Percentiles rank a stretch among this genome's conserved stretches.
These are phyloP conservation scores for Eristalinus sepulchralis DNA, from an alignment of 2,888 invertebrate genomes.

Conservation along the genomic window DNA sequence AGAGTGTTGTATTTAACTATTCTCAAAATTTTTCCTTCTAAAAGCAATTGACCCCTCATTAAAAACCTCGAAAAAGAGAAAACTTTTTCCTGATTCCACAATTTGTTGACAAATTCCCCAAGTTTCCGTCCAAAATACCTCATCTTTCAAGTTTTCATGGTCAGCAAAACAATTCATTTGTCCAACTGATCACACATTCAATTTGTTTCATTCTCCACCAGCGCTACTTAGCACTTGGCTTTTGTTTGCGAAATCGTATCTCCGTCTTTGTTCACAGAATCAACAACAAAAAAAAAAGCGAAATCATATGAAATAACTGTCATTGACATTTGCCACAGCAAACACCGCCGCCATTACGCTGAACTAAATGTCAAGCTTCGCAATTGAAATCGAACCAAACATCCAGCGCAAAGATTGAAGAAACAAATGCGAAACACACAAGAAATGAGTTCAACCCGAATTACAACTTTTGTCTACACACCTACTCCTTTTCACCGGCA, in stretches of 20 bases:
- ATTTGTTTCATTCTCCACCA: not conserved
- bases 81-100: not conserved
- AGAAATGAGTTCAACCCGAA: slow-evolving; percentile 19
- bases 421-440: slow-evolving; percentile 3
- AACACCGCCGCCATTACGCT: not conserved
- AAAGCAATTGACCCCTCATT: not conserved
- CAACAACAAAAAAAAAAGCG: not conserved
- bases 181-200: not conserved
- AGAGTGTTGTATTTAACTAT: no score
- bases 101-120: not conserved
- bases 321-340: not conserved
- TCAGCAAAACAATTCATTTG: not conserved
- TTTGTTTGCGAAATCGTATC: not conserved
- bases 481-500: not conserved
- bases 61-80: not conserved
- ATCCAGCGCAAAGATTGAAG: not conserved
- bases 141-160: not conserved
- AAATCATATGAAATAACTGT: not conserved
- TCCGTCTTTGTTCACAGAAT: not conserved
- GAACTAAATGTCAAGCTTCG: not conserved
- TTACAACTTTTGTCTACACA: slow-evolving; percentile 20
- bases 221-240: not conserved
- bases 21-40: not conserved
- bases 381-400: not conserved
- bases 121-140: not conserved